Evolutionary conservation across 1,140 invertebrate genomes (phyloP), one percentile per base, ranked within the genome.

Genomic region (Cydia pomonella): DNA sequence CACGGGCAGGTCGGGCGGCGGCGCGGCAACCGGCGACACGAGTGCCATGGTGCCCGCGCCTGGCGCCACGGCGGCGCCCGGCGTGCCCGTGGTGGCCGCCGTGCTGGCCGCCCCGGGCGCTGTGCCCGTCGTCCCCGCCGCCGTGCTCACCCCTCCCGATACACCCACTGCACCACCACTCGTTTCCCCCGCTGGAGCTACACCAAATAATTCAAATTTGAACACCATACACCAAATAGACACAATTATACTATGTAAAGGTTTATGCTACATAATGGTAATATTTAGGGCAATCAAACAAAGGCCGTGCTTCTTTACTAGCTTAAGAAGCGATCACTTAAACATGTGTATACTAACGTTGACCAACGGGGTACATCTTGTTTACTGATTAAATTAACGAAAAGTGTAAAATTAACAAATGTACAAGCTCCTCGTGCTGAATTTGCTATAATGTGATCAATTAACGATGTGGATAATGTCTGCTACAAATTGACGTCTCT

Each of bases 1-100:
- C 84, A 97, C 96, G 94, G 95, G 95, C 77, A 95, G 92, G 78
- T 95, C 95, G 63, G 94, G 93, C 72, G 95, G 93, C 1, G 94
- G 93, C 25, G 85, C 83, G 23, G 85, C 87, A 18, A 82, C 82
- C 10, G 90, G 88, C 10, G 90, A 90, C 25, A 93, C 92, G 18
- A 93, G 82, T 16, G 90, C 84, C 74, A 90, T 80, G n/a, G 87
- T 78, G 9, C 84, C 84, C 29, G 85, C 77, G 7, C 82, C 87
- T 25, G 78, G 81, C 18, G 86, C 83, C 7, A 83, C 89, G 21
- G 93, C 92, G 29, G 92, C 87, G 23, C 92, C 88, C 4, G 92
- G 85, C 25, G 93, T 90, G 9, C 92, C 93, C 16, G 91, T 86
- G 3, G 82, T 80, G 4, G 87, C 81, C 13, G 80, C 81, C n/a